These are phyloP conservation scores for Enhydra lutris DNA, from an alignment of 2,113 vertebrate genomes.

Conservation along the genomic window DNA sequence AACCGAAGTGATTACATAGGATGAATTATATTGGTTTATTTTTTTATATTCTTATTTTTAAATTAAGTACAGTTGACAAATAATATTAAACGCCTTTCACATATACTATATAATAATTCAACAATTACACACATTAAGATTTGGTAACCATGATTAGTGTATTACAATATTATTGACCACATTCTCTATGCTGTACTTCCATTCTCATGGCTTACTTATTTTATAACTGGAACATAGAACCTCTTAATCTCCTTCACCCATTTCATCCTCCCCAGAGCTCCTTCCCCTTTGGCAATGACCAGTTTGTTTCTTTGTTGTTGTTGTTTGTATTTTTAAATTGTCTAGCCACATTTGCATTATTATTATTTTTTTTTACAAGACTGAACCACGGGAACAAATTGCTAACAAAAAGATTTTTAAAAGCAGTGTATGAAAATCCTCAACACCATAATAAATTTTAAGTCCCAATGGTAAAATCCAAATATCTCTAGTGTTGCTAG, in stretches of 20 bases:
- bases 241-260: background rate
- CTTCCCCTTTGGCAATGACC: background rate
- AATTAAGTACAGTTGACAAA: background rate
- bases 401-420: background rate
- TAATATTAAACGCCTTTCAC: background rate
- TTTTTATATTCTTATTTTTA: background rate
- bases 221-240: background rate
- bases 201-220: background rate
- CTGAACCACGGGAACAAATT: background rate
- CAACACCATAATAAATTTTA: background rate
- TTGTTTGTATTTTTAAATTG: background rate
- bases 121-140: background rate
- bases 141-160: background rate
- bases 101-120: background rate
- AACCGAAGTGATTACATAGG: conserved; percentile 17
- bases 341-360: conserved; percentile 35
- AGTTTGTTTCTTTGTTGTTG: background rate
- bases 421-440: background rate
- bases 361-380: conserved; percentile 33
- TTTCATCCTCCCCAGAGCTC: background rate
- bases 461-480: background rate
- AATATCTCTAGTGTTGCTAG: background rate
- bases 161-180: background rate
- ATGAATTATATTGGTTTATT: background rate
- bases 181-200: background rate